Evolutionary conservation across 2,888 invertebrate genomes (phyloP), one percentile per base, ranked within the genome.

Genomic region (Dasysyrphus tricinctus): DNA sequence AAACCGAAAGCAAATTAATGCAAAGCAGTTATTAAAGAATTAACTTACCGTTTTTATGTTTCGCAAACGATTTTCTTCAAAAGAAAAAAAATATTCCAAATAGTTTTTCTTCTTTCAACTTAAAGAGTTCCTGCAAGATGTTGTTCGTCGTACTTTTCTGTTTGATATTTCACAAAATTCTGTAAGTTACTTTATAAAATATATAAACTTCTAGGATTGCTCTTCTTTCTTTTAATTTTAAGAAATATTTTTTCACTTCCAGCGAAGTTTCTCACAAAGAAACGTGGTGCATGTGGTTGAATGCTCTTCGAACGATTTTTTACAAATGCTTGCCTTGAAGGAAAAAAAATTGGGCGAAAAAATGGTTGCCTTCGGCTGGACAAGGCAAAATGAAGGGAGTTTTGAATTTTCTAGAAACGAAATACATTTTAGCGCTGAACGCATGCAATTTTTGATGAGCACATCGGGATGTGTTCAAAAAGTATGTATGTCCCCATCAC

Each of bases 341-440:
- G 19, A 61, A 24, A 86, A 86, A 75, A 86, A 82, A 79, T 82
- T 86, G 75, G 78, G 86, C 86, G 86, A 86, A 82, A 85, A 75
- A 85, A 73, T 77, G 76, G 67, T 80, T 51, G 56, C 61, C 29
- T 73, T 63, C 19, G 56, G 14, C 69, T 57, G 56, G 42, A 75
- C 47, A 51, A 63, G 34, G 24, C 47, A 51, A 69, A 65, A 29
- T 29, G 29, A 47, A 49, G 80, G 79, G 63, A 80, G 80, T 86
- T 88, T 83, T 89, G 88, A 88, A 88, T 63, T 80, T 89, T 89
- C 89, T 88, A 88, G 88, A 88, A 89, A 24, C 88, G 88, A 88
- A 89, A 24, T 39, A 51, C 8, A 16, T 24, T 69, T 47, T 47
- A 3, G 65, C 12, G n/a, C 69, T 72, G 72, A 87, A 80, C 72